Evolutionary conservation across 2,888 invertebrate genomes (phyloP), one percentile per base, ranked within the genome.

Genomic region (Aspidiotus destructor): DNA sequence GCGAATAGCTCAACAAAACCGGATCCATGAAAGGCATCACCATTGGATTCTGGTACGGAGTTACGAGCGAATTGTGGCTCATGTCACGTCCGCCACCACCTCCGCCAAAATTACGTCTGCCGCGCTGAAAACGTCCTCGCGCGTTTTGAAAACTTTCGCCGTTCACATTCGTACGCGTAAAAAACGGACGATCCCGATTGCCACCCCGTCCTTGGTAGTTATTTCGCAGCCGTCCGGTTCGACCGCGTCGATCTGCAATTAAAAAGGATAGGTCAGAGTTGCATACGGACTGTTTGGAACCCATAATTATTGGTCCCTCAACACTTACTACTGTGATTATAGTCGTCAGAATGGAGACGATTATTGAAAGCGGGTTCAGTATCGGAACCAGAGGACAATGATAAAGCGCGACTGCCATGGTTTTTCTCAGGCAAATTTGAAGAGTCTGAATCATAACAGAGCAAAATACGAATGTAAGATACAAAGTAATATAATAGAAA

Each of bases 21-120:
- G 73, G 72, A 62, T 72, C 72, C 60, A 72, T 72, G 9, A 70
- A 70, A 15, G 71, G 72, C 52, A 71, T 69, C 41, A 71, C 52
- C 54, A 60, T 71, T 16, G 63, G 63, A n/a, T 67, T 67, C 13
- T 41, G 48, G 15, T 60, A 60, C 41, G 53, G 63, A 28, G 28
- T 28, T 28, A 28, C 13, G 48, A 42, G 28, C 5, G 28, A 28
- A 28, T 28, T 28, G n/a, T 48, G n/a, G 48, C n/a, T 48, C n/a
- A 40, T 17, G 8, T 5, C 58, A 10, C 58, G 58, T 40, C 62
- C 71, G n/a, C 58, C 55, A n/a, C 28, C 48, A 13, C 70, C 28
- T 28, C 28, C 28, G n/a, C 70, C 70, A 40, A 62, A 72, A 11
- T 68, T 72, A 13, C 75, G 73, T 70, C 71, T 68, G 55, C 71